phyloP scores from a whole-genome alignment of 2,797 vertebrate species.

The Glyptemys insculpta region DNA sequence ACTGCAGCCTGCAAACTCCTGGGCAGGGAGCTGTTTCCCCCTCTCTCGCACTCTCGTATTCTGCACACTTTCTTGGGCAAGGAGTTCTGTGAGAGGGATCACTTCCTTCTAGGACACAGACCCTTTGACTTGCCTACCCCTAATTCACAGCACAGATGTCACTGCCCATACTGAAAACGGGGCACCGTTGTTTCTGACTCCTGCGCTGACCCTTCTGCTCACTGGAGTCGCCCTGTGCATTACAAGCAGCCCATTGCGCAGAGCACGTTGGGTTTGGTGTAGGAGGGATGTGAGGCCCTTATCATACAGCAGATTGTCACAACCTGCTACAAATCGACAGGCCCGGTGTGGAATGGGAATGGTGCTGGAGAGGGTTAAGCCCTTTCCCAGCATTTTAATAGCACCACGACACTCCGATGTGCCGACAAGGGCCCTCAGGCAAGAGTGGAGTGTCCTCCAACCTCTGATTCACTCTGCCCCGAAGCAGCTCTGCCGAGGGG shows the following conservation, averaged over 20 bases:
- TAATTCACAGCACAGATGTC: too few relatives aligned
- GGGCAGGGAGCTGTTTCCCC: too few relatives aligned
- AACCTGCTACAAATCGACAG: rapidly evolving
- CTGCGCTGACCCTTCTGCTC: not conserved
- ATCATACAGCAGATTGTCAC: rapidly evolving
- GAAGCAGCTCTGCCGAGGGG: not conserved
- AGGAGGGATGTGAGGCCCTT: rapidly evolving
- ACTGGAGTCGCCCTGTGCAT: not conserved
- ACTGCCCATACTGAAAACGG: too few relatives aligned
- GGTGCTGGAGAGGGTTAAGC: not conserved
- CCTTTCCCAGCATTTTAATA: not conserved
- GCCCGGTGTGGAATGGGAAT: not conserved
- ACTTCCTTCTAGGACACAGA: too few relatives aligned
- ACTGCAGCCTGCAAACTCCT: too few relatives aligned
- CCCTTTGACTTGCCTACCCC: too few relatives aligned
- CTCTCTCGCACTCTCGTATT: too few relatives aligned
- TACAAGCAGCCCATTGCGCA: too few relatives aligned
- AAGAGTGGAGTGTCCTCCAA: constrained; percentile 16
- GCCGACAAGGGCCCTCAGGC: not conserved
- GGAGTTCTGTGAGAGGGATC: too few relatives aligned
- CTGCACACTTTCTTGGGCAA: too few relatives aligned
- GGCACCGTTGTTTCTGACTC: too few relatives aligned
- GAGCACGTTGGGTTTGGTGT: rapidly evolving
- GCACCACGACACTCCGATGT: not conserved
- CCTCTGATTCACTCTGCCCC: constrained; percentile 33